A percentile compares a stretch with the other conserved stretches of the same genome.
Evolutionary conservation across 2,797 vertebrate genomes (phyloP).

Genomic region (Cyprinella venusta): DNA sequence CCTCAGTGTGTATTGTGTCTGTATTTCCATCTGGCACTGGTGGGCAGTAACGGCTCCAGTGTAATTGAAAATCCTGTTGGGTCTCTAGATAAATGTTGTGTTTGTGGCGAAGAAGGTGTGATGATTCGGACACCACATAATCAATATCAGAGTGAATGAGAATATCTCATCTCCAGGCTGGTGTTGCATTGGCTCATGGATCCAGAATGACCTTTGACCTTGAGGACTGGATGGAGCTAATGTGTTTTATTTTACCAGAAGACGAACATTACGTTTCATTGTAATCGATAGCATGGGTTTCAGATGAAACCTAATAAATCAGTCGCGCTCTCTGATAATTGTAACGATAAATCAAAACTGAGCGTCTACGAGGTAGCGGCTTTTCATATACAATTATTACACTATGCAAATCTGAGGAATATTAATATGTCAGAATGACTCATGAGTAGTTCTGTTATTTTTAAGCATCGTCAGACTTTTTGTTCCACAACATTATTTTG

Average conservation of each 20-base stretch:
- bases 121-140: conserved; percentile 36
- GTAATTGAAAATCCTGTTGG: conserved; percentile 57
- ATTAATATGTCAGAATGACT: conserved; percentile 36
- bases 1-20: background rate
- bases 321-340: conserved; percentile 7
- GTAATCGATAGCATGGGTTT: conserved; percentile 12
- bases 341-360: conserved; percentile 8
- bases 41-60: background rate
- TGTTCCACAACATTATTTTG: background rate
- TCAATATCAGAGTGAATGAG: conserved; percentile 39
- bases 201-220: conserved; percentile 41
- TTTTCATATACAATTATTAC: conserved; percentile 26
- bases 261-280: conserved; percentile 13
- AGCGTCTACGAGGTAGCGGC: background rate
- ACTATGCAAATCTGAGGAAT: conserved; percentile 33
- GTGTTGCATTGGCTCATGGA: conserved; percentile 18
- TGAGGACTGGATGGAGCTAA: conserved; percentile 1
- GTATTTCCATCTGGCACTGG: conserved; percentile 13
- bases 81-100: conserved; percentile 56
- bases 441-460: background rate
- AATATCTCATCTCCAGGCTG: conserved; percentile 37
- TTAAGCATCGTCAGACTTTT: background rate
- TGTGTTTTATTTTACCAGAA: conserved; percentile 12
- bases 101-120: conserved; percentile 25
- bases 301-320: conserved; percentile 30